These are phyloP conservation scores for Geopemphigus sp. DNA, from an alignment of 1,140 invertebrate species.

Conservation along the genomic window DNA sequence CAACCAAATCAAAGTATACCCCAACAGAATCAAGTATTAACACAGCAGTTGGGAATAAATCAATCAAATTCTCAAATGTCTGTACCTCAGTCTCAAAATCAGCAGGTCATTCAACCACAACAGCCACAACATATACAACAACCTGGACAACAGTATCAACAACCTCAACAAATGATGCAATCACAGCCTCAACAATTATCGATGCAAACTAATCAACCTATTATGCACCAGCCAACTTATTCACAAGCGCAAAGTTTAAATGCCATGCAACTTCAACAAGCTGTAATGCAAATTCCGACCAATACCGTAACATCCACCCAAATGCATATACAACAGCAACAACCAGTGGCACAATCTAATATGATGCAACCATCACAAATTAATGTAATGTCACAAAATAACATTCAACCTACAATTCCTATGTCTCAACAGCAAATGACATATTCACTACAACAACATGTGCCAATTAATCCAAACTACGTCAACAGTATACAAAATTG, in stretches of 20 bases:
- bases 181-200: slow-evolving; percentile 52
- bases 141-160: slow-evolving; percentile 51
- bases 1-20: slow-evolving; percentile 44
- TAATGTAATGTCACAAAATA: slow-evolving; percentile 36
- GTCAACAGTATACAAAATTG: slow-evolving; percentile 38
- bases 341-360: slow-evolving; percentile 26
- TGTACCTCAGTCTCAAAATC: slow-evolving; percentile 48
- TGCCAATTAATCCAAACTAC: slow-evolving; percentile 39
- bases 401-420: slow-evolving; percentile 23
- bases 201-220: slow-evolving; percentile 31
- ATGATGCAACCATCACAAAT: slow-evolving; percentile 42
- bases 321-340: slow-evolving; percentile 47
- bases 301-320: slow-evolving; percentile 37
- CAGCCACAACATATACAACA: slow-evolving; percentile 57
- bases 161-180: slow-evolving; percentile 57
- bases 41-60: slow-evolving; percentile 48
- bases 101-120: slow-evolving; percentile 54
- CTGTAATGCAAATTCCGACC: slow-evolving; percentile 32
- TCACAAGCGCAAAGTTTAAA: slow-evolving; percentile 45
- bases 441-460: slow-evolving; percentile 42
- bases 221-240: slow-evolving; percentile 43
- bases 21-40: slow-evolving; percentile 50
- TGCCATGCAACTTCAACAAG: slow-evolving; percentile 42
- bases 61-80: slow-evolving; percentile 43
- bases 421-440: slow-evolving; percentile 49